Conservation (phyloP, 1,140 invertebrate genomes). For the Mya arenaria region DNA sequence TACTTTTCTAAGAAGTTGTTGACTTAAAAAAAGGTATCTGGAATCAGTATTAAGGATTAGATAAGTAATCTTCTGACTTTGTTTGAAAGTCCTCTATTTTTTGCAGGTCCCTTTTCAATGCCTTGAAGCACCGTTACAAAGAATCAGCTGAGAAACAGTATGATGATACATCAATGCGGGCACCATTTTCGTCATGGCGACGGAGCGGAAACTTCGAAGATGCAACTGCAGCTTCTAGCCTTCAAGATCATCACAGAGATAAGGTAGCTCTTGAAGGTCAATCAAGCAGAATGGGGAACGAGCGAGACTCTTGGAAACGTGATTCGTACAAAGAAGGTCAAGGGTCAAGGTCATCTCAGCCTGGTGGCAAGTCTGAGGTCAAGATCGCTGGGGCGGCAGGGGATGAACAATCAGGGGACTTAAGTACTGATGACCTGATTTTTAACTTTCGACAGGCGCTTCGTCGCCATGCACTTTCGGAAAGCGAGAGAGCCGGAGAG, state of each 20-base stretch:
- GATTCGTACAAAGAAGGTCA: neutral
- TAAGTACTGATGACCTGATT: conserved; percentile 33
- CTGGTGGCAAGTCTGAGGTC: neutral
- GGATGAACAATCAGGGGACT: conserved; percentile 25
- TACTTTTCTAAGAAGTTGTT: too few species aligned
- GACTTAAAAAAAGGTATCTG: too few species aligned
- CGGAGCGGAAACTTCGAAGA: conserved; percentile 53
- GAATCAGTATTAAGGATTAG: too few species aligned
- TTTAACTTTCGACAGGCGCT: conserved; percentile 52
- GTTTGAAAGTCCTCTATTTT: too few species aligned
- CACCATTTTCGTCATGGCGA: conserved; percentile 56
- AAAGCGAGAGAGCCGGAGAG: conserved; percentile 32
- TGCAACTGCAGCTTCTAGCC: conserved; percentile 26
- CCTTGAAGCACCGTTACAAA: conserved; percentile 48
- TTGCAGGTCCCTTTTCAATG: conserved; percentile 43
- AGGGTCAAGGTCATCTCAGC: neutral
- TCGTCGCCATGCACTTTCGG: conserved; percentile 52
- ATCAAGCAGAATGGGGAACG: neutral
- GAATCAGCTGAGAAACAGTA: conserved; percentile 47
- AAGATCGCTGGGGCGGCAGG: conserved; percentile 2
- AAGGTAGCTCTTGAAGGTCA: neutral
- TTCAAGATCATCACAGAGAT: conserved; percentile 27
- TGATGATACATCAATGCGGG: conserved; percentile 25
- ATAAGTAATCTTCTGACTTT: too few species aligned
- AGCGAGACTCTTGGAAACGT: neutral